These are phyloP conservation scores for Cephus rjabovi DNA, from an alignment of 2,888 invertebrate species.

Conservation along the genomic window DNA sequence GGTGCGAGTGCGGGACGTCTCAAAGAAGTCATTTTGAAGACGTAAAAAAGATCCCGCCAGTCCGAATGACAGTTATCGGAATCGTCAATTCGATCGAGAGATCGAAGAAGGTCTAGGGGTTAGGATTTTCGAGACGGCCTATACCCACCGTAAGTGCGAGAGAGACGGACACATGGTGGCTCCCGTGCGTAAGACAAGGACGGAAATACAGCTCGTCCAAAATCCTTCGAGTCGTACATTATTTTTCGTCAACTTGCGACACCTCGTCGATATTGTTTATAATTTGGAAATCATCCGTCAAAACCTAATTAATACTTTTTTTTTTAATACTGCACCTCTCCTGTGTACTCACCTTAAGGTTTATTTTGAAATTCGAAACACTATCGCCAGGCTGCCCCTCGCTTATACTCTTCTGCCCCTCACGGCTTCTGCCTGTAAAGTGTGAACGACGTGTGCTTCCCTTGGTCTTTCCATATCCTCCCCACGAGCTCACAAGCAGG, in stretches of 20 bases:
- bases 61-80: not conserved
- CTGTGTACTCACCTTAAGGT: not conserved
- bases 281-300: not conserved
- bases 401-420: not conserved
- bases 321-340: not conserved
- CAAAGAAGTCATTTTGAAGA: not conserved
- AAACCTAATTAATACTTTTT: not conserved
- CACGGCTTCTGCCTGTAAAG: not conserved
- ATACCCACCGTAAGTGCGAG: not conserved
- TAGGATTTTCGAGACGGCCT: not conserved
- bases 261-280: not conserved
- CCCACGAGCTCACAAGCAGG: conserved; percentile 6
- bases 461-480: conserved; percentile 1
- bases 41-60: not conserved
- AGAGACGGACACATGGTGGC: not conserved
- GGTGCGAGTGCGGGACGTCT: not conserved
- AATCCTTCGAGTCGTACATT: not conserved
- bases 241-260: no score
- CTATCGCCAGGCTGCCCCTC: conserved; percentile 4
- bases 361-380: conserved; percentile 18
- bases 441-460: conserved; percentile 2
- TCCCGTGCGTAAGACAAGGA: not conserved
- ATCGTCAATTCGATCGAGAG: not conserved
- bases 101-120: not conserved
- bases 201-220: not conserved